phyloP scores from a whole-genome alignment of 2,797 vertebrate genomes.

The Balearica regulorum region DNA sequence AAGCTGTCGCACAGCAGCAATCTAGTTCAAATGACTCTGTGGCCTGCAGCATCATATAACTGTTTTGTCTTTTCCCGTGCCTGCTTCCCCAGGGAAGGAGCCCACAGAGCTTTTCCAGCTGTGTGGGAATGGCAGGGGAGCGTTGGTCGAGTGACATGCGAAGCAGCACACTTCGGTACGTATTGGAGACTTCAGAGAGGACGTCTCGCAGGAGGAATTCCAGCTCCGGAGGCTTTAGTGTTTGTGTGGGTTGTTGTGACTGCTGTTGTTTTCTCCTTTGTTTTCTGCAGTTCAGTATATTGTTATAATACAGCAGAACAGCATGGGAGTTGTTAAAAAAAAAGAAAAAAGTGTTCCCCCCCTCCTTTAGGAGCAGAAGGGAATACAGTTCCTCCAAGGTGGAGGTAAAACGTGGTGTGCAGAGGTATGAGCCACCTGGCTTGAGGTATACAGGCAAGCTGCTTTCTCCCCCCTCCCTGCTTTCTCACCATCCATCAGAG shows the following conservation, averaged over 20 bases:
- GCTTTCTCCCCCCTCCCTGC: background rate
- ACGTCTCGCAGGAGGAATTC: background rate
- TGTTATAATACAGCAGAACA: background rate
- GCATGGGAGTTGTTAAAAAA: background rate
- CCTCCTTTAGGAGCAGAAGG: background rate
- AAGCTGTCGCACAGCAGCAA: background rate
- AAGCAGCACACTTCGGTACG: accelerated
- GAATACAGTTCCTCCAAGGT: background rate
- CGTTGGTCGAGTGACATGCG: background rate
- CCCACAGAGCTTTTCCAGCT: background rate
- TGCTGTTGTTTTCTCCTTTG: constrained; percentile 1
- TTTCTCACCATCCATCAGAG: constrained; percentile 34
- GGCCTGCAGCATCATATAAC: background rate
- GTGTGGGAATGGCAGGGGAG: background rate
- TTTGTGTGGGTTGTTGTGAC: background rate
- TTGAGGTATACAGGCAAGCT: background rate
- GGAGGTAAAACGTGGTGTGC: background rate
- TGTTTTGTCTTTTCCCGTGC: background rate
- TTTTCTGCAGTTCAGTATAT: background rate
- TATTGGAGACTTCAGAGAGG: background rate
- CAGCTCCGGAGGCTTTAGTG: background rate
- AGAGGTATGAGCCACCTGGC: constrained; percentile 7
- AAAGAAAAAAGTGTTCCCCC: background rate
- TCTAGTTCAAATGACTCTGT: background rate
- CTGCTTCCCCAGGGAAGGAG: background rate